These are phyloP conservation scores for Pelochelys cantorii DNA, from an alignment of 2,797 vertebrate species.

Conservation along the genomic window DNA sequence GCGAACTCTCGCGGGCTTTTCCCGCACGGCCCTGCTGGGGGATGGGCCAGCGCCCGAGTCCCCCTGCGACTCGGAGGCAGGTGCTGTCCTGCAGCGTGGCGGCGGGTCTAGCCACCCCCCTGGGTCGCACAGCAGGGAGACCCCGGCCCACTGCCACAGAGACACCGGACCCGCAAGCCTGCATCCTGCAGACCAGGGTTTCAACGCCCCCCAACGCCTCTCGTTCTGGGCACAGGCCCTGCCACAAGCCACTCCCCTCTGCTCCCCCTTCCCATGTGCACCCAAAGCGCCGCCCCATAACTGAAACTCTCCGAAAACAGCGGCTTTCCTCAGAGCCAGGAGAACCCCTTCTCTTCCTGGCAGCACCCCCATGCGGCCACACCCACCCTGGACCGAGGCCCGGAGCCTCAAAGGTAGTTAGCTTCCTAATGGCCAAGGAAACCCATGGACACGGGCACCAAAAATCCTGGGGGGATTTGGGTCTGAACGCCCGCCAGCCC, in stretches of 20 bases:
- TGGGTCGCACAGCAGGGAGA: not conserved
- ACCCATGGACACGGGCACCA: not conserved
- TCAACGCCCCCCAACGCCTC: not conserved
- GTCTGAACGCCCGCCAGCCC: not conserved
- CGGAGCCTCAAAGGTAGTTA: not conserved
- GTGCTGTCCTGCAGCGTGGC: not conserved
- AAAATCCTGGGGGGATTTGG: not conserved
- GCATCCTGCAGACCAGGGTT: not conserved
- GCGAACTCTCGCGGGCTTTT: not conserved
- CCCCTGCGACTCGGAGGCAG: not conserved
- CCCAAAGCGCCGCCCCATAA: not conserved
- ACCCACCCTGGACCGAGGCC: not conserved
- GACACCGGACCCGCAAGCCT: not conserved
- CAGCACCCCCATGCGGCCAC: not conserved
- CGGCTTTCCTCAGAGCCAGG: not conserved
- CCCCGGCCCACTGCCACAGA: too few relatives aligned
- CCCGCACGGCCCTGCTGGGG: not conserved
- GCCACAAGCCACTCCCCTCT: not conserved
- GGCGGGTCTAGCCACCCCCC: not conserved
- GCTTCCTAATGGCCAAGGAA: not conserved
- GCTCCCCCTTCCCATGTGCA: not conserved
- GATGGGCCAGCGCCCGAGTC: not conserved
- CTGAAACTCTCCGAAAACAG: not conserved
- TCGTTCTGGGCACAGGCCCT: not conserved
- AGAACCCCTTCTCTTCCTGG: not conserved